Percentiles rank a stretch among this genome's conserved stretches.
These are phyloP conservation scores for Prorops nasuta DNA, from an alignment of 1,140 invertebrate genomes.

Conservation along the genomic window DNA sequence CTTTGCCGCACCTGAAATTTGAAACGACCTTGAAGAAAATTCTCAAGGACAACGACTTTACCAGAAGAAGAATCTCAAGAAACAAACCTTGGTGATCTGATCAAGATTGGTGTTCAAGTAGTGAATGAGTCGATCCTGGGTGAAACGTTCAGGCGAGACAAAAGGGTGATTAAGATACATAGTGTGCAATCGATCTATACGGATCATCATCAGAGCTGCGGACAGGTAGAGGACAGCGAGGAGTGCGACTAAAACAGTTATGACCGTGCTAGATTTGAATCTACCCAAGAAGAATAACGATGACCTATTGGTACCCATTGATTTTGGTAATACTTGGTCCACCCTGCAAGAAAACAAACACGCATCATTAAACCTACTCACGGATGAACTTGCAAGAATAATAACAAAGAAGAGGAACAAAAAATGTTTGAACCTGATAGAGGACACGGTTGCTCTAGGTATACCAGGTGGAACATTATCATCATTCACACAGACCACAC, in stretches of 20 bases:
- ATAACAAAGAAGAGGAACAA: no score
- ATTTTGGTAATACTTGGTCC: conserved; percentile 13
- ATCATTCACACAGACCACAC: conserved; percentile 35
- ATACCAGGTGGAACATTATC: conserved; percentile 31
- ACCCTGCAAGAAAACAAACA: conserved; percentile 15
- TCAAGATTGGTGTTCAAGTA: conserved; percentile 51
- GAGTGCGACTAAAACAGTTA: conserved; percentile 35
- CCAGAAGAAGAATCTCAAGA: neutral
- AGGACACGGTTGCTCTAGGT: conserved; percentile 34
- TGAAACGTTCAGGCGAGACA: conserved; percentile 46
- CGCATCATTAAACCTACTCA: neutral
- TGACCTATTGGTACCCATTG: conserved; percentile 9
- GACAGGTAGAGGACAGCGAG: conserved; percentile 45
- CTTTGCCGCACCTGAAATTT: conserved; percentile 44
- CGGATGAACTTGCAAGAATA: no score
- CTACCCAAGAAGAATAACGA: conserved; percentile 23
- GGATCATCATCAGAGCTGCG: conserved; percentile 52
- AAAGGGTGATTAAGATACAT: conserved; percentile 51
- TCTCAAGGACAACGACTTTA: neutral
- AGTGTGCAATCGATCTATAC: conserved; percentile 48
- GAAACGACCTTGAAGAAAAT: neutral
- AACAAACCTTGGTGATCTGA: conserved; percentile 49
- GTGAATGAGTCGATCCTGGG: conserved; percentile 46
- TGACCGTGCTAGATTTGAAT: conserved; percentile 35
- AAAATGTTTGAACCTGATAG: conserved; percentile 35